These are phyloP conservation scores for Ambastaia sidthimunki DNA, from an alignment of 2,797 vertebrate genomes.

Conservation along the genomic window DNA sequence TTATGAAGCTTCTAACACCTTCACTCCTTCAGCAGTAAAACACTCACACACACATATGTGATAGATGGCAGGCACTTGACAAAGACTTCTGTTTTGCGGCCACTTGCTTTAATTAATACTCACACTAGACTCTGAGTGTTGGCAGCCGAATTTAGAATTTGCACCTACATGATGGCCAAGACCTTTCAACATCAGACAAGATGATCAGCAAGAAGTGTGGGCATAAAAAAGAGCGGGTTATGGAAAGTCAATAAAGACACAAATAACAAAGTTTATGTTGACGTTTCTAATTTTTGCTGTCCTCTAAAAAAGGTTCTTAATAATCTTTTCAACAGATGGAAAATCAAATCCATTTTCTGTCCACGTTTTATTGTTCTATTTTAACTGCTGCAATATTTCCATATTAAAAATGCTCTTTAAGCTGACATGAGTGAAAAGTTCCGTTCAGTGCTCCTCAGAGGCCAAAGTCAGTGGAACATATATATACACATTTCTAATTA, in stretches of 20 bases:
- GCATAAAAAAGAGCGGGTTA: neutral
- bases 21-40: constrained; percentile 46
- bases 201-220: neutral
- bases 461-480: neutral
- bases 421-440: neutral
- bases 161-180: neutral
- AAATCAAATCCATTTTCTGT: neutral
- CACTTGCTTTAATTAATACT: constrained; percentile 38
- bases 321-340: too few relatives aligned
- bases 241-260: neutral
- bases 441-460: neutral
- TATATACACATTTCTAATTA: too few relatives aligned
- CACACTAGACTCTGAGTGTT: constrained; percentile 20
- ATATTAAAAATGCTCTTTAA: neutral
- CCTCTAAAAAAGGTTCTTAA: too few relatives aligned
- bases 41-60: constrained; percentile 19
- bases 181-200: neutral
- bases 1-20: constrained; percentile 43
- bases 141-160: constrained; percentile 8
- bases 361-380: neutral
- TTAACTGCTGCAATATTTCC: neutral
- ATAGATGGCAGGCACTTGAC: constrained; percentile 41
- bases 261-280: constrained; percentile 7
- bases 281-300: neutral
- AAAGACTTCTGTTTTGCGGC: constrained; percentile 27